A percentile compares a stretch with the other conserved stretches of the same genome.
Evolutionary conservation across 2,888 invertebrate genomes (phyloP).

Genomic region (Apamea crenata): DNA sequence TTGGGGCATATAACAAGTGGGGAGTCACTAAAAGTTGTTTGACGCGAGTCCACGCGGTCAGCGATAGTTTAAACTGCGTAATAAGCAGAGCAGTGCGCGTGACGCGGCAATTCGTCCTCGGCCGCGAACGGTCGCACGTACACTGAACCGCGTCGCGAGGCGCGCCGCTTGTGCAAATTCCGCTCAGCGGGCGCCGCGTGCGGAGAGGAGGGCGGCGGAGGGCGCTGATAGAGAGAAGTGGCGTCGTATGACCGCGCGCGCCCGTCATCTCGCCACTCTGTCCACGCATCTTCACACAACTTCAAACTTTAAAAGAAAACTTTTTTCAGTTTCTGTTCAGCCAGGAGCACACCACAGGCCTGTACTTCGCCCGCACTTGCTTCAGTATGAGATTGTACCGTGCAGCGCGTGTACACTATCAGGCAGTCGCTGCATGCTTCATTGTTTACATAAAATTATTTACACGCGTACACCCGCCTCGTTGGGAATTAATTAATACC

Average conservation of each 20-base stretch:
- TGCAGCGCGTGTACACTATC: slow-evolving; percentile 46
- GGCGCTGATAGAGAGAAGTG: slow-evolving; percentile 84
- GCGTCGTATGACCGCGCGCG: slow-evolving; percentile 82
- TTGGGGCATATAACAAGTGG: slow-evolving; percentile 58
- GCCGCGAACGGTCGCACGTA: slow-evolving; percentile 87
- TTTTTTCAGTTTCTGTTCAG: slow-evolving; percentile 28
- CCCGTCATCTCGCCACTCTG: slow-evolving; percentile 70
- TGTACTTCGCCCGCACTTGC: slow-evolving; percentile 9
- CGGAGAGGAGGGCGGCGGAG: slow-evolving; percentile 76
- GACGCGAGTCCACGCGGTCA: slow-evolving; percentile 86
- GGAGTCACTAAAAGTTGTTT: slow-evolving; percentile 71
- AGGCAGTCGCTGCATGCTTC: slow-evolving; percentile 62
- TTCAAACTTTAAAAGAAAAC: slow-evolving; percentile 39
- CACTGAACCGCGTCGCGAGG: slow-evolving; percentile 85
- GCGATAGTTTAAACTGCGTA: slow-evolving; percentile 87
- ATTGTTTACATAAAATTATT: slow-evolving; percentile 68
- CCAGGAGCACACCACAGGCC: not conserved
- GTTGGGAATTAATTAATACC: slow-evolving; percentile 40
- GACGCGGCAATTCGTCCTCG: slow-evolving; percentile 82
- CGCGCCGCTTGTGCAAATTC: slow-evolving; percentile 86
- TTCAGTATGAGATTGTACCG: not conserved
- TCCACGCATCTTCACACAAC: slow-evolving; percentile 53
- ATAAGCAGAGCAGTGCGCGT: slow-evolving; percentile 83
- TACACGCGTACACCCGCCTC: slow-evolving; percentile 51
- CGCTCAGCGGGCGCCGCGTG: slow-evolving; percentile 80